These are phyloP conservation scores for Cherax destructor DNA, from an alignment of 1,140 invertebrate species.

Conservation along the genomic window DNA sequence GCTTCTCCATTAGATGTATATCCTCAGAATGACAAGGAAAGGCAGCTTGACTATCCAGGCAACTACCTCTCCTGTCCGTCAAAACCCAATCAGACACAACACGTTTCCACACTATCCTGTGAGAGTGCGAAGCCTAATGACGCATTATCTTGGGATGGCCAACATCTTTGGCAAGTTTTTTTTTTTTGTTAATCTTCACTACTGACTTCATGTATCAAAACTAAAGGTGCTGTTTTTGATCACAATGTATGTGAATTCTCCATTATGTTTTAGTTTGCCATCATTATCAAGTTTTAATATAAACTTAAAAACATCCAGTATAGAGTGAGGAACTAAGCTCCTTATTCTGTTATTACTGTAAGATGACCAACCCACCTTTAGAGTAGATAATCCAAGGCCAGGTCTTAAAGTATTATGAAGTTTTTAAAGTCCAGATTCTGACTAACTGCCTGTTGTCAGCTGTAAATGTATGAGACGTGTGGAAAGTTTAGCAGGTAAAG, in stretches of 20 bases:
- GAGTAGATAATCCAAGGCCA: constrained; percentile 29
- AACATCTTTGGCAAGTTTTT: constrained; percentile 6
- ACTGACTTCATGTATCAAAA: constrained; percentile 36
- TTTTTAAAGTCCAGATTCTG: neutral
- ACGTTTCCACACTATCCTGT: constrained; percentile 7
- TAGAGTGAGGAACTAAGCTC: constrained; percentile 25
- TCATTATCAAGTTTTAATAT: constrained; percentile 23
- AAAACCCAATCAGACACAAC: constrained; percentile 46
- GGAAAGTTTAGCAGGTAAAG: neutral
- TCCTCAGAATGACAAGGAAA: constrained; percentile 64
- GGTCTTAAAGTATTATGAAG: constrained; percentile 44
- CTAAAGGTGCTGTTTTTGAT: constrained; percentile 56
- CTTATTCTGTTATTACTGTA: constrained; percentile 27
- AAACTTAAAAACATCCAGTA: constrained; percentile 17
- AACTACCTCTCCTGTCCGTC: constrained; percentile 66
- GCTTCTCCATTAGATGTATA: constrained; percentile 14
- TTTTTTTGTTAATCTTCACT: constrained; percentile 19
- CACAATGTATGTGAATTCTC: constrained; percentile 24
- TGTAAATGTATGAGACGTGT: neutral
- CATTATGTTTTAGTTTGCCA: constrained; percentile 38
- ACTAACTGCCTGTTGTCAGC: constrained; percentile 5
- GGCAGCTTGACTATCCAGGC: constrained; percentile 64
- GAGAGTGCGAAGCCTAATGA: neutral
- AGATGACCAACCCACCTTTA: constrained; percentile 60
- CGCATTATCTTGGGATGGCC: neutral